A percentile compares a stretch with the other conserved stretches of the same genome.
phyloP scores from a whole-genome alignment of 1,140 invertebrate species.

The Tenebrio molitor region DNA sequence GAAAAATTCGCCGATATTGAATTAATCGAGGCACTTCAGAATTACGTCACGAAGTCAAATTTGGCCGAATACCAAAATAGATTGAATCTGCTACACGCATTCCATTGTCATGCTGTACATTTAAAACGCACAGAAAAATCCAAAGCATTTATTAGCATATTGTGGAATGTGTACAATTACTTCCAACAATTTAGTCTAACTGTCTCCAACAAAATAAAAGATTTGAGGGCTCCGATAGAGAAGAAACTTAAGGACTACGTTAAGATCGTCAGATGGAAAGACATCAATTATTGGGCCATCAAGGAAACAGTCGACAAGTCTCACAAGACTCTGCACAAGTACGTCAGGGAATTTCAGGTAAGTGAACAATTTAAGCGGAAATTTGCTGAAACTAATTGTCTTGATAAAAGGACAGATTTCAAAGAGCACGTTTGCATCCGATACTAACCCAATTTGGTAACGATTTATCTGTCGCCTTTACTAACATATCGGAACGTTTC shows the following conservation, averaged over 20 bases:
- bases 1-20: constrained; percentile 56
- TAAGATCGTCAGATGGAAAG: constrained; percentile 96
- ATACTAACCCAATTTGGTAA: no score
- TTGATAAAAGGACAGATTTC: no score
- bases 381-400: no score
- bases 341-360: constrained; percentile 81
- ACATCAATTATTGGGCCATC: constrained; percentile 95
- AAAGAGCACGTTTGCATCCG: no score
- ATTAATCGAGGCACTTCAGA: constrained; percentile 75
- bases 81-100: constrained; percentile 82
- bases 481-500: no score
- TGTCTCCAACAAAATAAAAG: constrained; percentile 76
- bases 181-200: constrained; percentile 83
- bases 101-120: constrained; percentile 81
- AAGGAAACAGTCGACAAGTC: constrained; percentile 90
- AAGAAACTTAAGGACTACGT: constrained; percentile 94
- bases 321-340: constrained; percentile 89
- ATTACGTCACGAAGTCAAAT: constrained; percentile 88
- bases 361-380: neutral
- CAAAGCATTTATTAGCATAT: constrained; percentile 74
- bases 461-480: no score
- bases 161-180: constrained; percentile 91
- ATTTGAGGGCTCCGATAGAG: constrained; percentile 83
- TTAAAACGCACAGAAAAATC: constrained; percentile 65
- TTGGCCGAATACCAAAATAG: constrained; percentile 87